Evolutionary conservation across 2,888 invertebrate species (phyloP).

Genomic region (Dryocosmus kuriphilus): DNA sequence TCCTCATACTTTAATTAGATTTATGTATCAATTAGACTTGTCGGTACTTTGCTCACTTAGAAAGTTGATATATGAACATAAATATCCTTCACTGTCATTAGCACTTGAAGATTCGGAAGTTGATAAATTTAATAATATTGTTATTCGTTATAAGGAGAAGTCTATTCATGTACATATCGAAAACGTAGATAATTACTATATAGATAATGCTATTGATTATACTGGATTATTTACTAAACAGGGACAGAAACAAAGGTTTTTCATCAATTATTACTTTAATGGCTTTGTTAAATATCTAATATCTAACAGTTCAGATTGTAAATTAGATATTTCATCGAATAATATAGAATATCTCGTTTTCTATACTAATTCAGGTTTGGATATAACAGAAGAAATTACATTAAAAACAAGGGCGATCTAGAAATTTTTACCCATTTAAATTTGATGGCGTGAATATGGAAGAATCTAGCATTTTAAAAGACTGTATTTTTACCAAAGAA

Average conservation of each 20-base stretch:
- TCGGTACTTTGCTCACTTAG: constrained; percentile 60
- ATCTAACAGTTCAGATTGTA: too few species aligned
- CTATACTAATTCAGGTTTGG: constrained; percentile 62
- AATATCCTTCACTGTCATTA: constrained; percentile 63
- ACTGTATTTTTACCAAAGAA: constrained; percentile 36
- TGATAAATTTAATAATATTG: constrained; percentile 51
- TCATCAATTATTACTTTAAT: constrained; percentile 59
- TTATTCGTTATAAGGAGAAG: constrained; percentile 57
- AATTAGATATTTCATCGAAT: constrained; percentile 50
- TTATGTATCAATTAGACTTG: constrained; percentile 64
- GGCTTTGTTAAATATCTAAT: constrained; percentile 61
- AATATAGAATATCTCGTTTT: constrained; percentile 60
- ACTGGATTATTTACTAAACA: constrained; percentile 58
- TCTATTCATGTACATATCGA: constrained; percentile 61
- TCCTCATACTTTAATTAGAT: constrained; percentile 59
- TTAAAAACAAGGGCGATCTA: constrained; percentile 53
- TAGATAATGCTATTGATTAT: constrained; percentile 59
- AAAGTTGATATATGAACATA: constrained; percentile 58
- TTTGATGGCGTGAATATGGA: constrained; percentile 22
- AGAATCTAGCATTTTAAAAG: constrained; percentile 28
- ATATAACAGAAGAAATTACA: constrained; percentile 58
- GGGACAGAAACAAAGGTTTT: constrained; percentile 52
- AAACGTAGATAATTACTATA: constrained; percentile 59
- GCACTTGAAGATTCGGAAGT: constrained; percentile 59
- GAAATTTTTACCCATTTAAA: constrained; percentile 43